Percentiles rank a stretch among this genome's conserved stretches.
Evolutionary conservation across 2,888 invertebrate species (phyloP).

Genomic region (Pediacus dermestoides): DNA sequence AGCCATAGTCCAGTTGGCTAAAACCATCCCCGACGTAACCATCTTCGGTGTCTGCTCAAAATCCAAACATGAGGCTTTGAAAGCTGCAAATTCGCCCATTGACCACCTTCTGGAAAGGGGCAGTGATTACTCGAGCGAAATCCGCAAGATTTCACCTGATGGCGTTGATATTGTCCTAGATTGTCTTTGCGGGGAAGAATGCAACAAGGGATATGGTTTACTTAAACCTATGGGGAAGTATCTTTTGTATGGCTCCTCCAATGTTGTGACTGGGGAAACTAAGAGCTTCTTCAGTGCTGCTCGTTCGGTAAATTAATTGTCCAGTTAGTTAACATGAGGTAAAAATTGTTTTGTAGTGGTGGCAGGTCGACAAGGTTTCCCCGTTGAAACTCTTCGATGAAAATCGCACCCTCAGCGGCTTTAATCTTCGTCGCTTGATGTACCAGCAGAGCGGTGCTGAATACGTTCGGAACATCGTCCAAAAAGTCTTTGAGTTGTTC

Average conservation of each 20-base stretch:
- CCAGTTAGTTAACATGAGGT: conserved; percentile 14
- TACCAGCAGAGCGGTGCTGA: conserved; percentile 72
- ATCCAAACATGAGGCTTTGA: conserved; percentile 79
- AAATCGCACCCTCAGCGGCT: conserved; percentile 78
- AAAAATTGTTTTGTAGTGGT: conserved; percentile 69
- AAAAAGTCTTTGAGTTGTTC: conserved; percentile 72
- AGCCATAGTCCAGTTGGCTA: conserved; percentile 77
- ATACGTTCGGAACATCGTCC: conserved; percentile 67
- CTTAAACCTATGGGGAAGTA: conserved; percentile 87
- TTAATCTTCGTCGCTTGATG: conserved; percentile 79
- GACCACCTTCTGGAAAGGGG: conserved; percentile 78
- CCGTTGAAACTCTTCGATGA: conserved; percentile 86
- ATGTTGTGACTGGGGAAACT: conserved; percentile 86
- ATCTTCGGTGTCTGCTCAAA: conserved; percentile 84
- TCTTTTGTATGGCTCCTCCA: conserved; percentile 82
- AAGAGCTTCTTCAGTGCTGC: conserved; percentile 90
- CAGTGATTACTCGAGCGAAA: conserved; percentile 78
- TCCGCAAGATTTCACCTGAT: conserved; percentile 72
- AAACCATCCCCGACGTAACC: conserved; percentile 75
- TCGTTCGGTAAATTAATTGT: conserved; percentile 69
- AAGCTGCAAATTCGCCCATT: conserved; percentile 63
- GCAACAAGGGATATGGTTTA: conserved; percentile 77
- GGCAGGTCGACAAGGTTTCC: conserved; percentile 89
- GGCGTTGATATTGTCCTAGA: conserved; percentile 86
- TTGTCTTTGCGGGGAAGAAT: conserved; percentile 85